Evolutionary conservation across 2,888 invertebrate species (phyloP).

Genomic region (Doris montereyensis): DNA sequence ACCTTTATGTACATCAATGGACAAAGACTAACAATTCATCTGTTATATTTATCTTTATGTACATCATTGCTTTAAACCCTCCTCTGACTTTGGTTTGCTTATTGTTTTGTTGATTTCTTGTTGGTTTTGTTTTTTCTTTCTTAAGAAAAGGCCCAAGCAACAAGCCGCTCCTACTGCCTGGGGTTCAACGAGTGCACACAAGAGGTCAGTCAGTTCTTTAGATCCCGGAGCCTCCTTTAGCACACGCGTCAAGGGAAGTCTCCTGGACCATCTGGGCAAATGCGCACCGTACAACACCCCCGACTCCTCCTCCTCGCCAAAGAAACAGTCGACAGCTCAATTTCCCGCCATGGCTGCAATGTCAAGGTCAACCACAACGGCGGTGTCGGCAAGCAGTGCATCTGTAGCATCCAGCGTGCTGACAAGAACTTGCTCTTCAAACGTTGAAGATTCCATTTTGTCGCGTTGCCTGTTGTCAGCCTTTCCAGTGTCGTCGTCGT

Average conservation of each 20-base stretch:
- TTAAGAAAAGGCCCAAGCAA: background rate
- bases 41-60: too few species aligned
- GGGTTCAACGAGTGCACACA: constrained; percentile 62
- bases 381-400: background rate
- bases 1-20: too few species aligned
- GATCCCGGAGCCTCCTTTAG: constrained; percentile 50
- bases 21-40: too few species aligned
- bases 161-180: constrained; percentile 68
- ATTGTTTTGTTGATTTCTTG: too few species aligned
- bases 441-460: background rate
- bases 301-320: constrained; percentile 29
- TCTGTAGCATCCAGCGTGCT: too few species aligned
- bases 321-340: background rate
- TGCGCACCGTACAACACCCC: constrained; percentile 39
- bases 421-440: background rate
- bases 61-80: too few species aligned
- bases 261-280: constrained; percentile 57
- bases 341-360: background rate
- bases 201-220: constrained; percentile 59
- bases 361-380: background rate
- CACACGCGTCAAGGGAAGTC: constrained; percentile 47
- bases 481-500: background rate
- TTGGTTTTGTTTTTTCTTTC: too few species aligned
- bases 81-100: too few species aligned
- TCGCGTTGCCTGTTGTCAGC: background rate